Base-by-base conservation (phyloP, 2,888 invertebrate species). In the Clunio marinus region DNA sequence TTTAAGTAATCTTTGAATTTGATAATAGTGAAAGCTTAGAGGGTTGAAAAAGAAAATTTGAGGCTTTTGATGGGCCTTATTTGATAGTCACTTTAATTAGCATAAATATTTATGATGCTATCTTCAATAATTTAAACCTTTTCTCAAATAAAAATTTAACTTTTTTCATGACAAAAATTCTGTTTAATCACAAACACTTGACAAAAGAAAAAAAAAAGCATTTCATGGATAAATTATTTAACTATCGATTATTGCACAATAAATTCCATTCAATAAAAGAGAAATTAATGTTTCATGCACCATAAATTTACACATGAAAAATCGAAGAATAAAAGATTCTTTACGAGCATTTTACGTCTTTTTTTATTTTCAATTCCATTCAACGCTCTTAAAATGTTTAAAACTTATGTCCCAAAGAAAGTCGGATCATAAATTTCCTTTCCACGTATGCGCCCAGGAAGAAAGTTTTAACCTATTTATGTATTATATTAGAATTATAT, bases 221-320 rank as follows among this genome's bases (percentile, higher is more conserved):
- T n/a, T n/a, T n/a, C n/a, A n/a, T n/a, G n/a, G n/a, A n/a, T n/a
- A n/a, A n/a, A n/a, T n/a, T n/a, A n/a, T n/a, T n/a, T 5, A 51
- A 51, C 22, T 51, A 20, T 51, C 22, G 51, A 51, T 51, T 51
- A 41, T 41, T 41, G 41, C 7, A 51, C 51, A 22, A 51, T 45
- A 51, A 22, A 51, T 22, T 51, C 22, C 22, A 13, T 41, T 10
- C n/a, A 41, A 41, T 41, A 15, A n/a, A 45, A 45, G 4, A n/a
- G n/a, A 45, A 45, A 45, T 45, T 45, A 51, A 51, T 51, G 51
- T 22, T 51, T 17, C 51, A 51, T 17, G 51, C 51, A 13, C 51
- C 3, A 51, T 51, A 51, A 51, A 51, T 22, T 51, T n/a, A n/a
- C 22, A 13, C 51, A 17, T 13, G 51, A 22, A 51, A 51, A 22